Base-by-base conservation (phyloP, 2,797 vertebrate species). In the Huso huso region DNA sequence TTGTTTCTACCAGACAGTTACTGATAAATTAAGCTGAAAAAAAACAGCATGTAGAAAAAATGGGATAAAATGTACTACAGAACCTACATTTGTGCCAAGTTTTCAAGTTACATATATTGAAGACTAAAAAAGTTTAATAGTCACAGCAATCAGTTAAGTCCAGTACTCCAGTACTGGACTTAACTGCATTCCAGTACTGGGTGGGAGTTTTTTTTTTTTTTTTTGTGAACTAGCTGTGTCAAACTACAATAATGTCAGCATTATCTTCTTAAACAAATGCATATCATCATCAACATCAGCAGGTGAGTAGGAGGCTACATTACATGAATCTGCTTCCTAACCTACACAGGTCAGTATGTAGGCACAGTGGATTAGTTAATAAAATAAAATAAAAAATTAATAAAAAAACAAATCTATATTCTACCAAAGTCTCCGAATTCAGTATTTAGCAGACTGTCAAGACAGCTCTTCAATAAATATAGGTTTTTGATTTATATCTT, bases 321-420 rank as follows among this genome's bases (percentile, higher is more conserved):
- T 88, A 89, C 78, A 84, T 84, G 88, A 89, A 79, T 78, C 79
- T 78, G 85, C 82, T 83, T 82, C 78, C 80, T 80, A 84, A 83
- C 86, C 86, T 81, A 88, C 86, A 83, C 81, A 78, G 81, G 79
- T 85, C 78, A 78, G 79, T 72, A 69, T 73, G 81, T 77, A 71
- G 75, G 65, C 64, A 2, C 8, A 52, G n/a, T 52, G 13, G n/a
- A 6, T 52, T 48, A 10, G 55, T 58, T 58, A 58, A 12, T 58
- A 58, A 58, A 58, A 58, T 7, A 58, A 58, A 58, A 58, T n/a
- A 58, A 58, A 13, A 58, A 37, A n/a, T 6, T 2, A 58, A 58
- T 9, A 6, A 10, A 58, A n/a, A 12, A 58, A 58, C 15, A 58
- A 58, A 58, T 58, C 55, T 58, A 37, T 37, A 37, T 37, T 4